Base-by-base conservation (phyloP, 2,888 invertebrate genomes). In the Eupithecia subumbrata region DNA sequence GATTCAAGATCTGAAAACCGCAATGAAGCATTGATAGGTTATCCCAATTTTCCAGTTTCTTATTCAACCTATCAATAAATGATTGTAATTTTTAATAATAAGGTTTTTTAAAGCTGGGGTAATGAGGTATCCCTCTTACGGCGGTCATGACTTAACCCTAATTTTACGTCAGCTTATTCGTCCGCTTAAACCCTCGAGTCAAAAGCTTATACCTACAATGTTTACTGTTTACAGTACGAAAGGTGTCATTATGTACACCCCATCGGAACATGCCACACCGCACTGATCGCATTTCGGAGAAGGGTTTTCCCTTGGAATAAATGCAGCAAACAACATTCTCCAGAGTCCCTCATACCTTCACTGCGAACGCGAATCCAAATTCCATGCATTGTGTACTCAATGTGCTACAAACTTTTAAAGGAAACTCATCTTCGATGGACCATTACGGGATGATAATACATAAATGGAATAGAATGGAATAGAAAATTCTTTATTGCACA, bases 241-340 rank as follows among this genome's bases (percentile, higher is more conserved):
- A 48, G 18, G 48, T 48, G 48, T 48, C 18, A 48, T 48, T 48
- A 18, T 48, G 18, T 48, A 18, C 18, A 48, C n/a, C 18, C 18
- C 18, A 45, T 16, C 18, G n/a, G 48, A 52, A 52, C 52, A 52
- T 52, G n/a, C 11, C 52, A 52, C 52, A 52, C 8, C n/a, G 3
- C 52, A 52, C n/a, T n/a, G 52, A n/a, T 52, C 52, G 7, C 52
- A 52, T 52, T 52, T n/a, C 52, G n/a, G n/a, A 52, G 52, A 52
- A 52, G 11, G 52, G n/a, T 48, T 48, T 48, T 48, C 48, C 52
- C 52, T 52, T 52, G n/a, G n/a, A 52, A 52, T 52, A n/a, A 2
- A 52, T 52, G 9, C 52, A n/a, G 52, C 52, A n/a, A 52, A 52
- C n/a, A 52, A 52, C 52, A 52, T 52, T 52, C n/a, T n/a, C n/a